Evolutionary conservation across 1,140 invertebrate genomes (phyloP).

Genomic region (Eciton burchellii): DNA sequence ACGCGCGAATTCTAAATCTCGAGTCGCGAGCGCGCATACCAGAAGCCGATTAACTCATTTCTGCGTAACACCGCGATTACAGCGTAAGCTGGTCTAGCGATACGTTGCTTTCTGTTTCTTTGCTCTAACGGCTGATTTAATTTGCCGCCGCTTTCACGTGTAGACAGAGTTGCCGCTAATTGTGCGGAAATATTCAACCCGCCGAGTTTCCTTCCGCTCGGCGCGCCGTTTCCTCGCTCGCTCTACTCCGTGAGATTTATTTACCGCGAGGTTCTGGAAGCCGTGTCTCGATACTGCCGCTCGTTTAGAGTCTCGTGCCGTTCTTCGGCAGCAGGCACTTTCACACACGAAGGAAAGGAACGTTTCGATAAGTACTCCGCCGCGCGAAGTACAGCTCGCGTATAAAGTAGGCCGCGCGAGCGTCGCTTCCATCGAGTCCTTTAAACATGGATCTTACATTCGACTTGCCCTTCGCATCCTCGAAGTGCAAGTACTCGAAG

Average conservation of each 20-base stretch:
- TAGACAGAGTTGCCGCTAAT: slow-evolving; percentile 65
- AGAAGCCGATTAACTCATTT: slow-evolving; percentile 42
- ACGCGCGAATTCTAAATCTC: background rate
- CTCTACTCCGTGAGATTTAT: slow-evolving; percentile 49
- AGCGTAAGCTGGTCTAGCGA: slow-evolving; percentile 25
- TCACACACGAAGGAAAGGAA: slow-evolving; percentile 80
- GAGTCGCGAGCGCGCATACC: background rate
- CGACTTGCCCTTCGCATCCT: no score
- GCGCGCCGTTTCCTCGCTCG: slow-evolving; percentile 67
- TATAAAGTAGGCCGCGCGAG: slow-evolving; percentile 76
- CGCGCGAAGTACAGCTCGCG: slow-evolving; percentile 76
- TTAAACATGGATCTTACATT: slow-evolving; percentile 68
- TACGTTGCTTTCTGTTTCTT: slow-evolving; percentile 66
- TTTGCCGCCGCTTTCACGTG: slow-evolving; percentile 76
- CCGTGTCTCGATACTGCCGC: slow-evolving; percentile 55
- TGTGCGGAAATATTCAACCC: slow-evolving; percentile 70
- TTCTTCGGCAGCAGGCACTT: slow-evolving; percentile 73
- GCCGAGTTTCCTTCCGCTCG: slow-evolving; percentile 65
- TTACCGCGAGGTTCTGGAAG: background rate
- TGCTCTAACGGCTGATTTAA: slow-evolving; percentile 73
- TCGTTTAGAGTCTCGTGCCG: slow-evolving; percentile 71
- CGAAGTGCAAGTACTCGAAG: no score
- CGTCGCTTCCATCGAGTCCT: slow-evolving; percentile 66
- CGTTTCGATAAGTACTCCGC: slow-evolving; percentile 83
- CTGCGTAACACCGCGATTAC: slow-evolving; percentile 50